A percentile compares a stretch with the other conserved stretches of the same genome.
Evolutionary conservation across 2,888 invertebrate genomes (phyloP).

Genomic region (Glaucopsyche alexis): DNA sequence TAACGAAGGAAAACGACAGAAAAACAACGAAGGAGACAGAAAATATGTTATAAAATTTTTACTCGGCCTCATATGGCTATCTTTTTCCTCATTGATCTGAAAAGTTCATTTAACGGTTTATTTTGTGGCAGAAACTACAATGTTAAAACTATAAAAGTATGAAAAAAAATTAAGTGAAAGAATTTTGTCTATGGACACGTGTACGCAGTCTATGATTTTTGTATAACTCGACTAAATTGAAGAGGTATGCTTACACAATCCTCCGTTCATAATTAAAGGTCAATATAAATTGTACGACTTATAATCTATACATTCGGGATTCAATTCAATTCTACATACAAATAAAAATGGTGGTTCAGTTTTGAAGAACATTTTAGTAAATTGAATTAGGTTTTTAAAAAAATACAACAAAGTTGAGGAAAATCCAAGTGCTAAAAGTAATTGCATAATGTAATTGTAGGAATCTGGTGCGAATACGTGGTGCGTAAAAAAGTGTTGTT

Average conservation of each 20-base stretch:
- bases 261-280: constrained; percentile 6
- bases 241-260: constrained; percentile 34
- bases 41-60: too few species aligned
- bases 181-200: constrained; percentile 27
- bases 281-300: constrained; percentile 32
- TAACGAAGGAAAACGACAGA: too few species aligned
- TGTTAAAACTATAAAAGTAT: neutral
- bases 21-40: too few species aligned
- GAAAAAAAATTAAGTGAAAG: constrained; percentile 24
- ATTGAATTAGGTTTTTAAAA: constrained; percentile 52
- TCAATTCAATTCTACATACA: constrained; percentile 64
- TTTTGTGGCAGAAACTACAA: neutral
- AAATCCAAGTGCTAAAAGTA: constrained; percentile 49
- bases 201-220: constrained; percentile 22
- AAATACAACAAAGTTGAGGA: constrained; percentile 45
- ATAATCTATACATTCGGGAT: constrained; percentile 55
- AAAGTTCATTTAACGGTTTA: too few species aligned
- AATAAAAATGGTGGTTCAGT: constrained; percentile 79
- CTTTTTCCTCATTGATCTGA: too few species aligned
- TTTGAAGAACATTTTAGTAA: constrained; percentile 60
- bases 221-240: constrained; percentile 47
- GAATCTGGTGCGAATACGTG: constrained; percentile 58
- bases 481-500: constrained; percentile 64
- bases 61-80: too few species aligned
- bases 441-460: constrained; percentile 47